These are phyloP conservation scores for Rhyacichthys aspro DNA, from an alignment of 2,797 vertebrate genomes.

Conservation along the genomic window DNA sequence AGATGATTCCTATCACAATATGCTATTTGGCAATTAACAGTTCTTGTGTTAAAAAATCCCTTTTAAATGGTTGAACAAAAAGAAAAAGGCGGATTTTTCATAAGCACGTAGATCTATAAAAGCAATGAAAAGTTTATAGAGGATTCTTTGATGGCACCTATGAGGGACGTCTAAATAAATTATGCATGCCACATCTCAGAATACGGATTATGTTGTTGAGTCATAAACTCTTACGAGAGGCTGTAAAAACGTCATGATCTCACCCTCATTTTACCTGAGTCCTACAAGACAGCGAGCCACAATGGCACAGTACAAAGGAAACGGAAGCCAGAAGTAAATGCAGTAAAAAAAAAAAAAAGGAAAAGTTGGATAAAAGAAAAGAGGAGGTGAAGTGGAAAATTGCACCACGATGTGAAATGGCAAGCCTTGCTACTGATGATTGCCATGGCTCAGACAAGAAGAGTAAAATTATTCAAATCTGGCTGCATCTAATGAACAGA, in stretches of 20 bases:
- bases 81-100: too few relatives aligned
- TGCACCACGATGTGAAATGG: constrained; percentile 49
- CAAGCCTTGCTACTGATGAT: constrained; percentile 24
- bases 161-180: constrained; percentile 38
- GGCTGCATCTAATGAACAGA: constrained; percentile 34
- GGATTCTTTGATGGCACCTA: constrained; percentile 1
- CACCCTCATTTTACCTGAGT: constrained; percentile 10
- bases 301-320: constrained; percentile 24
- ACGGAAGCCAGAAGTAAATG: constrained; percentile 29
- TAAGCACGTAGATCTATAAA: background rate
- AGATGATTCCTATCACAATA: too few relatives aligned
- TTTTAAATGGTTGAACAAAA: too few relatives aligned
- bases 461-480: constrained; percentile 44
- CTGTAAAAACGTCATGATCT: constrained; percentile 59
- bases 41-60: too few relatives aligned
- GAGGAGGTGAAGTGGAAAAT: constrained; percentile 50
- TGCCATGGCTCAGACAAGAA: constrained; percentile 27
- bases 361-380: constrained; percentile 42
- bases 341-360: constrained; percentile 40
- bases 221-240: constrained; percentile 67
- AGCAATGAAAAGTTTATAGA: constrained; percentile 1
- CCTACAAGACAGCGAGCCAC: constrained; percentile 18
- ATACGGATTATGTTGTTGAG: constrained; percentile 61
- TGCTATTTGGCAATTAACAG: too few relatives aligned
- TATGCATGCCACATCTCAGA: constrained; percentile 36